Percentiles rank a stretch among this genome's conserved stretches.
These are phyloP conservation scores for Tachina grossa DNA, from an alignment of 2,888 invertebrate species.

Conservation along the genomic window DNA sequence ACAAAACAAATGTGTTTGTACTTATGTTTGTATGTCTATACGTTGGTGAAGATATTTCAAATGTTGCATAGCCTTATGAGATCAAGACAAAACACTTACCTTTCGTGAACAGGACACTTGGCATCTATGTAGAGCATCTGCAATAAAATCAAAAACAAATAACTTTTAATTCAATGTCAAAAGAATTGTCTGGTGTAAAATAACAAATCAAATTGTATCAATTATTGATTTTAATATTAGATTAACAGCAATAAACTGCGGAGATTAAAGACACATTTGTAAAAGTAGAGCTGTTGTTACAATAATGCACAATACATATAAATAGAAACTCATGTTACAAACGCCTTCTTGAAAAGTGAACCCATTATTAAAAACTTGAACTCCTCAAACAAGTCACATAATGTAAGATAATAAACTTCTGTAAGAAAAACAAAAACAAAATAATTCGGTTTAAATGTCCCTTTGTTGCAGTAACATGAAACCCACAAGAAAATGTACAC, in stretches of 20 bases:
- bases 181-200: neutral
- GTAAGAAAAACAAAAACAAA: neutral
- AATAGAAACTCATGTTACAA: conserved; percentile 30
- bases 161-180: conserved; percentile 51
- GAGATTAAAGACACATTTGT: neutral
- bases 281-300: neutral
- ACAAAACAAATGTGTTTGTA: neutral
- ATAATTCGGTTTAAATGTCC: neutral
- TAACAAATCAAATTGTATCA: conserved; percentile 49
- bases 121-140: conserved; percentile 12
- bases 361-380: conserved; percentile 21
- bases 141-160: conserved; percentile 33
- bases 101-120: neutral
- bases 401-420: conserved; percentile 31
- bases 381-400: conserved; percentile 48
- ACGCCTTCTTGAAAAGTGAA: conserved; percentile 37
- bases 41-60: neutral
- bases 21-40: neutral
- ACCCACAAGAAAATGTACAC: conserved; percentile 50
- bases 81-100: neutral
- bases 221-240: conserved; percentile 57
- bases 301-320: neutral
- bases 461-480: conserved; percentile 33
- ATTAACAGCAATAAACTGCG: conserved; percentile 25
- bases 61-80: neutral